Base-by-base conservation (phyloP, 2,797 vertebrate genomes). In the Pseudochirops cupreus region DNA sequence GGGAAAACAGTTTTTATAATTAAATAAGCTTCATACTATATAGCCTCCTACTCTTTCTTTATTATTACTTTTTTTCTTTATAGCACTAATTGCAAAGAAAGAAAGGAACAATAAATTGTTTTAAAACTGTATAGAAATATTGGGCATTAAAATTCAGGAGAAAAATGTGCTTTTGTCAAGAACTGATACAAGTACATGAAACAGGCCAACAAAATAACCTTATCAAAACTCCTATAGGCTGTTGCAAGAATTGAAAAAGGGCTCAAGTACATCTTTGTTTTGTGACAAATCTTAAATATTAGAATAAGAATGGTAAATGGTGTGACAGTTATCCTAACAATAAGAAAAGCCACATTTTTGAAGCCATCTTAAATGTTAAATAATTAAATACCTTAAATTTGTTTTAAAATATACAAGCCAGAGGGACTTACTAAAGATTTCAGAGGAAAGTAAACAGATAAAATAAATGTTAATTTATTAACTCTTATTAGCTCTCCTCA, bases 151-250 rank as follows among this genome's bases (percentile, higher is more conserved):
- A 91, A 96, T 94, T 67, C 39, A 82, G 54, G 50, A 91, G 93
- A 94, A 90, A 94, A 94, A 91, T 33, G 91, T 57, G 93, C 4
- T 18, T 96, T 89, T 95, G 50, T 94, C 94, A 82, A 57, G n/a
- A 96, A 95, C 91, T 92, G 94, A 96, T 95, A 96, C 31, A 97
- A 93, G 92, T 93, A 54, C 16, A 82, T 67, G 91, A 95, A 96
- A 92, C n/a, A 95, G n/a, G 5, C 67, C 95, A 55, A 91, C 93
- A 95, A 55, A 91, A 59, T 31, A 57, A 62, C 67, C 91, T 56
- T 24, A 12, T 92, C 57, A 94, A 95, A 94, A 74, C 53, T 92
- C 57, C 91, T 97, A 95, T 39, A 56, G 82, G 50, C 59, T 96
- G 62, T 93, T 74, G 58, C 24, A 11, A 93, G 56, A 93, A 95